Evolutionary conservation across 2,888 invertebrate species (phyloP), one percentile per base, ranked within the genome.

Genomic region (Stramonita haemastoma): DNA sequence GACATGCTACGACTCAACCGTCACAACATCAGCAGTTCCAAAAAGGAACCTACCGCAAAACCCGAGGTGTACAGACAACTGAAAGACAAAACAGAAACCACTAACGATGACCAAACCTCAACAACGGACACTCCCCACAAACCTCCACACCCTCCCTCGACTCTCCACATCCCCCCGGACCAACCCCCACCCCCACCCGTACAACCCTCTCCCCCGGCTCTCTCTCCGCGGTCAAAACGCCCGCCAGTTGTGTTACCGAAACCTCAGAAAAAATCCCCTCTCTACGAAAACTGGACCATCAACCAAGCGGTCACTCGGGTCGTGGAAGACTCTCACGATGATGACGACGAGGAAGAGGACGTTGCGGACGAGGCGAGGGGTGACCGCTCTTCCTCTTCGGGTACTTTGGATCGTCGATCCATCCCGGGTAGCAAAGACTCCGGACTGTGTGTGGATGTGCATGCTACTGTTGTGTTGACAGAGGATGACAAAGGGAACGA

Each of bases 251-350:
- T 22, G 26, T 46, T 8, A 6, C 79, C 66, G 57, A 36, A 46
- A 29, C 46, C 77, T 17, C 4, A 15, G 60, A 79, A 87, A 29
- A 87, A 57, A 32, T 90, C 91, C 17, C 90, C 91, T 29, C 29
- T 46, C 29, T 92, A 92, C 91, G 92, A 92, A 77, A 92, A 92
- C 86, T 92, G 92, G 92, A 91, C 90, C 84, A 91, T 92, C 84
- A 90, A 92, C 70, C 87, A 91, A 17, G 87, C 92, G 46, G 83
- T 92, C 17, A 92, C 92, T 15, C 89, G 90, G 46, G n/a, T 29
- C 11, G 70, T 34, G 8, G 88, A 84, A 46, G 17, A 32, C 36
- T n/a, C 29, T 36, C 57, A 34, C 81, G 29, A 26, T 8, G 57
- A 73, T 0, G 86, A 60, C 81, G 86, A 86, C 29, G 87, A 89